Evolutionary conservation across 2,888 invertebrate genomes (phyloP), one percentile per base, ranked within the genome.

Genomic region (Platypus cylindrus): DNA sequence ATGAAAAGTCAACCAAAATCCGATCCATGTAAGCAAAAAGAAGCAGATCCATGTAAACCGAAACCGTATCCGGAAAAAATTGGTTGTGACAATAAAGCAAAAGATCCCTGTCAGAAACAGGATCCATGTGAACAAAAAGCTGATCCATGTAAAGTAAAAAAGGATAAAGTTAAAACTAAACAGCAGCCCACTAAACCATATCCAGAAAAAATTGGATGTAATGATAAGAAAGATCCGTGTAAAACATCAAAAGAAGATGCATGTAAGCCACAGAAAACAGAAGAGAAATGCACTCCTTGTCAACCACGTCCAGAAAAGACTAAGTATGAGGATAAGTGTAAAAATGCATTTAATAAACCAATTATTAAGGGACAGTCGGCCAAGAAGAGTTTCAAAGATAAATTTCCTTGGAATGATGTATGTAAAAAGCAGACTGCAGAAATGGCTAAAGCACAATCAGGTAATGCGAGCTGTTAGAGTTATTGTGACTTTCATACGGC

Each of bases 241-340:
- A 45, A 45, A 35, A 37, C 31, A 20, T 34, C 32, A 32, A 33
- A 32, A 8, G 30, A 41, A 28, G 45, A 44, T 23, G 43, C 44
- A 2, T 44, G 47, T 31, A 23, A 30, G 16, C 17, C 9, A 8
- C 15, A 26, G 14, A 34, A 37, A 14, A 35, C 28, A 23, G 29
- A 43, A 25, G 40, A 43, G n/a, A n/a, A n/a, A n/a, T n/a, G n/a
- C n/a, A n/a, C n/a, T 27, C 37, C 38, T 15, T 39, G 34, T 14
- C 29, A 42, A 24, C 9, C 20, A 20, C 5, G 20, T 20, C 5
- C 5, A 20, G 20, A 7, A 7, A 9, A 20, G 7, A 9, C 5
- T 20, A 20, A 7, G 9, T 20, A 9, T 20, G 20, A 20, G n/a
- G 24, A 24, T 11, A n/a, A 24, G 12, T 24, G 24, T 24, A 24